These are phyloP conservation scores for Eptesicus fuscus DNA, from an alignment of 2,113 vertebrate genomes.

Conservation along the genomic window DNA sequence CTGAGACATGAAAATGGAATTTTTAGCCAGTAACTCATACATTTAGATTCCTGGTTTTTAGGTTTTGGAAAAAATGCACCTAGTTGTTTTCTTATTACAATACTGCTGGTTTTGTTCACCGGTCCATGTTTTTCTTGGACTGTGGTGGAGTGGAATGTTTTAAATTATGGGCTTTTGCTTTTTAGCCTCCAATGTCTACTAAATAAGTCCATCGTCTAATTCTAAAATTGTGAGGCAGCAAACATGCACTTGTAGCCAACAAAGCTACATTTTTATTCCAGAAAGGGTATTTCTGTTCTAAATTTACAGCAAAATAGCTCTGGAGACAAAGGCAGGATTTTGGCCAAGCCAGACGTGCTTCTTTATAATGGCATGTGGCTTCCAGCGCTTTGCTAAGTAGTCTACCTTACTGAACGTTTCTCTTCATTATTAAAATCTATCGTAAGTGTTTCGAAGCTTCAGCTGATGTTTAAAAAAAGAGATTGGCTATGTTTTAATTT, in stretches of 20 bases:
- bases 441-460: constrained; percentile 70
- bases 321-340: constrained; percentile 81
- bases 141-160: constrained; percentile 83
- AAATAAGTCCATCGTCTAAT: constrained; percentile 86
- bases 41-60: constrained; percentile 83
- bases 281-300: constrained; percentile 83
- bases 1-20: constrained; percentile 79
- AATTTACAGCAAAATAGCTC: constrained; percentile 82
- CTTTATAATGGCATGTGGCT: constrained; percentile 76
- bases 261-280: constrained; percentile 83
- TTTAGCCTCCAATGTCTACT: constrained; percentile 84
- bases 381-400: constrained; percentile 72
- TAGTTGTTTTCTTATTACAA: constrained; percentile 89
- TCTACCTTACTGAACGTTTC: constrained; percentile 74
- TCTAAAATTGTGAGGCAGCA: constrained; percentile 85
- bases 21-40: constrained; percentile 82
- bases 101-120: constrained; percentile 86
- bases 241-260: constrained; percentile 82
- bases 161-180: constrained; percentile 85
- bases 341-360: constrained; percentile 79
- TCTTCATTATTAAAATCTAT: constrained; percentile 73
- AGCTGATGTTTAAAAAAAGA: constrained; percentile 41
- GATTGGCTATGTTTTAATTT: constrained; percentile 48
- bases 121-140: constrained; percentile 87
- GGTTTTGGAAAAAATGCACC: constrained; percentile 85